phyloP scores from a whole-genome alignment of 2,797 vertebrate genomes.

The Aphelocoma californica region DNA sequence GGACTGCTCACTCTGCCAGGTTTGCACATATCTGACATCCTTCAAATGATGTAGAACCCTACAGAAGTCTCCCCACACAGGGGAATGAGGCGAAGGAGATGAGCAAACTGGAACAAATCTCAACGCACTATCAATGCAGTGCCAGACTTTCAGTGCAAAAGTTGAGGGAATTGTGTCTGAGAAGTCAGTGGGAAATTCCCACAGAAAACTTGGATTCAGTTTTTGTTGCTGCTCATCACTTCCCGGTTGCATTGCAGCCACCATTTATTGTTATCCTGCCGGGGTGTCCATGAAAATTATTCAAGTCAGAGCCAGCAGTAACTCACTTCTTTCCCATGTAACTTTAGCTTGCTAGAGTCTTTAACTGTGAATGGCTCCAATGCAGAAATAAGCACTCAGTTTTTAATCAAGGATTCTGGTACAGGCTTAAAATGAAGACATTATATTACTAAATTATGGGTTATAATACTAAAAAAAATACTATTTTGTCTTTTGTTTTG shows the following conservation, averaged over 20 bases:
- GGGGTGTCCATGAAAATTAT: background rate
- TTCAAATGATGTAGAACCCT: background rate
- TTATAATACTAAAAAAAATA: background rate
- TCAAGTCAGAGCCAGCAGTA: background rate
- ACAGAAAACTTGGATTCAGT: background rate
- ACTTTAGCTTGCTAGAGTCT: background rate
- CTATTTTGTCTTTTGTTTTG: background rate
- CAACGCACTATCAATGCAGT: background rate
- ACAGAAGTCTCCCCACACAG: background rate
- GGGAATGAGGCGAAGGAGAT: background rate
- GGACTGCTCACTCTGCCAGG: background rate
- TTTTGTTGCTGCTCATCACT: background rate
- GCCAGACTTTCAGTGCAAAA: background rate
- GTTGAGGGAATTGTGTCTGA: background rate
- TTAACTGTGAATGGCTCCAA: background rate
- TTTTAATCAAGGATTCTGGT: background rate
- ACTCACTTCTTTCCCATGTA: background rate
- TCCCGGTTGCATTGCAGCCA: background rate
- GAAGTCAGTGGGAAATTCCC: background rate
- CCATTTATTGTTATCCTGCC: background rate
- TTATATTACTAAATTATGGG: background rate
- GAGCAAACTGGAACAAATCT: background rate
- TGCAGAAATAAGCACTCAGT: background rate
- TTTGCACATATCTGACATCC: background rate
- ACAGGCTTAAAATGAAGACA: background rate